These are phyloP conservation scores for Aethes cnicana DNA, from an alignment of 2,888 invertebrate species.

Conservation along the genomic window DNA sequence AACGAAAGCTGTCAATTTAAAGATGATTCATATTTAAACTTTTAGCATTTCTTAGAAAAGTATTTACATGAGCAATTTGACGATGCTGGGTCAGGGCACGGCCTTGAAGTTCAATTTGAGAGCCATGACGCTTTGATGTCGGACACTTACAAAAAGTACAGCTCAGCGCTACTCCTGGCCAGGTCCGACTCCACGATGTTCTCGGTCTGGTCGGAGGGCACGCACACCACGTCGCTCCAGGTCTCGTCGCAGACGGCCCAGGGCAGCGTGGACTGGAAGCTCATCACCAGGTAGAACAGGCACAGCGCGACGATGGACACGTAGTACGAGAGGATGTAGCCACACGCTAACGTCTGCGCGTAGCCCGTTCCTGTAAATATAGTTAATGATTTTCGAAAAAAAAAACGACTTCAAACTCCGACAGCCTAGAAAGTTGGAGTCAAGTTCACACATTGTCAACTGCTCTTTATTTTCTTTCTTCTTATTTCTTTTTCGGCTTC, in stretches of 20 bases:
- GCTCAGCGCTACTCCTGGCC: constrained; percentile 80
- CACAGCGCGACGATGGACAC: constrained; percentile 88
- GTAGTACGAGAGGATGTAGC: constrained; percentile 88
- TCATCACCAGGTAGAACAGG: constrained; percentile 87
- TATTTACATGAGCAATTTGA: too few relatives aligned
- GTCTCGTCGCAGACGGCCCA: constrained; percentile 86
- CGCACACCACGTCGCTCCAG: constrained; percentile 71
- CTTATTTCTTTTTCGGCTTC: too few relatives aligned
- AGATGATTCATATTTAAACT: too few relatives aligned
- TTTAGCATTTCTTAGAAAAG: too few relatives aligned
- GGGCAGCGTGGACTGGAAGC: constrained; percentile 86
- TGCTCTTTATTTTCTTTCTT: too few relatives aligned
- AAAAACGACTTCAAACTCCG: too few relatives aligned
- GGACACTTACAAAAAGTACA: constrained; percentile 80
- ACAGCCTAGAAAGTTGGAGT: too few relatives aligned
- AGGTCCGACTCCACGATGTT: constrained; percentile 40
- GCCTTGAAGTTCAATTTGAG: too few relatives aligned
- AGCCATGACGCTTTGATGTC: too few relatives aligned
- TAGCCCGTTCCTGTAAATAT: constrained; percentile 84
- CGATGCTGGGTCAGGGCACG: too few relatives aligned
- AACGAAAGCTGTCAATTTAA: too few relatives aligned
- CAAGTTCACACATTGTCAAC: too few relatives aligned
- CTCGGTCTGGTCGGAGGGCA: constrained; percentile 58
- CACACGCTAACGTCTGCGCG: constrained; percentile 84
- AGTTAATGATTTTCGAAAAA: constrained; percentile 1